Evolutionary conservation across 2,113 vertebrate genomes (phyloP).

Genomic region (Calyptomena viridis): DNA sequence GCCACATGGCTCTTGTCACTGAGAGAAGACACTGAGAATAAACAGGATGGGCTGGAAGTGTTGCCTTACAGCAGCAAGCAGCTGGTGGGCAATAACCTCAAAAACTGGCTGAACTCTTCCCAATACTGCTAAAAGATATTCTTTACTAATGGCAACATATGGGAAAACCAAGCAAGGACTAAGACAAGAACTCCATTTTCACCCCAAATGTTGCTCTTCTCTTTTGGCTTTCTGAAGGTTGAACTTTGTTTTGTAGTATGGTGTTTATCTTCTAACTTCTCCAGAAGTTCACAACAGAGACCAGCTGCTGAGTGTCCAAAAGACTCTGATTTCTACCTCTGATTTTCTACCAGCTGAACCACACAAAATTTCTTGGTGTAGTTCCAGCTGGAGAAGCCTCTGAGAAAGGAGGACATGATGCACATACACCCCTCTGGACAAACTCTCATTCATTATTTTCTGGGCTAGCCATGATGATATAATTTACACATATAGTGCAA

Average conservation of each 20-base stretch:
- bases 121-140: not conserved
- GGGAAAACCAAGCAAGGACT: not conserved
- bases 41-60: not conserved
- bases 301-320: not conserved
- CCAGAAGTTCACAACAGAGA: not conserved
- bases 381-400: not conserved
- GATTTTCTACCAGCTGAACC: too few species aligned
- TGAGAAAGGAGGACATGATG: not conserved
- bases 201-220: not conserved
- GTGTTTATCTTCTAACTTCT: not conserved
- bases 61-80: not conserved
- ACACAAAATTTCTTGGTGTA: not conserved
- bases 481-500: not conserved
- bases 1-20: not conserved
- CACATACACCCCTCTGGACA: not conserved
- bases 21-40: not conserved
- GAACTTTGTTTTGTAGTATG: not conserved
- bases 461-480: not conserved
- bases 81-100: not conserved
- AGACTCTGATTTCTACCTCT: not conserved
- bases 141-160: not conserved
- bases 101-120: not conserved
- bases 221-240: not conserved
- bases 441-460: not conserved
- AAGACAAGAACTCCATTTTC: not conserved